These are phyloP conservation scores for Pygmarrhopalites habei DNA, from an alignment of 1,140 invertebrate genomes.

Conservation along the genomic window DNA sequence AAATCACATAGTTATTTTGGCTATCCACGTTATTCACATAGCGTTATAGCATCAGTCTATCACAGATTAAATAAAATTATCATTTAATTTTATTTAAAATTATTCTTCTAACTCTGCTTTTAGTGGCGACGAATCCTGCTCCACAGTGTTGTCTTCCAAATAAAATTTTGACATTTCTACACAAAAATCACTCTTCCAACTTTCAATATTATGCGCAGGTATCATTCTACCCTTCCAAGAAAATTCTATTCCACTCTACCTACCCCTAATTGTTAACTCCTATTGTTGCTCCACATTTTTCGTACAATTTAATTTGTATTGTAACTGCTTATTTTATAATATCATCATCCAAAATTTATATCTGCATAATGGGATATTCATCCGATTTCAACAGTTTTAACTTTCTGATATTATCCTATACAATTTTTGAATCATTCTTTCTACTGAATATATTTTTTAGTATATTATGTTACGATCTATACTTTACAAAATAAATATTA, in stretches of 20 bases:
- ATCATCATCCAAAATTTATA: not conserved
- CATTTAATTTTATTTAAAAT: constrained; percentile 5
- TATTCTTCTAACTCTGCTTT: constrained; percentile 1
- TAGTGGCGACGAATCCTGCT: not conserved
- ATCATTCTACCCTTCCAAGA: not conserved
- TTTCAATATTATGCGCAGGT: not conserved
- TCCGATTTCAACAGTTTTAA: not conserved
- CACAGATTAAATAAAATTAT: constrained; percentile 2
- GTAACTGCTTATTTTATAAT: too few relatives aligned
- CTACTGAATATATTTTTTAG: not conserved
- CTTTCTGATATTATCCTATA: not conserved
- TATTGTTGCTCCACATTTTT: too few relatives aligned
- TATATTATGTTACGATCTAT: not conserved
- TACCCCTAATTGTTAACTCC: too few relatives aligned
- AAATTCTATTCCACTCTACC: not conserved
- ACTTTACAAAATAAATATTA: not conserved
- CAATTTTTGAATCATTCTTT: not conserved
- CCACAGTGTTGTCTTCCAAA: not conserved
- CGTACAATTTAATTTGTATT: too few relatives aligned
- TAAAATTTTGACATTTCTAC: not conserved
- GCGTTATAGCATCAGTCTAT: constrained; percentile 16
- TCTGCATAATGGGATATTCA: not conserved
- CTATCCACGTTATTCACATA: not conserved
- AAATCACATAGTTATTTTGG: not conserved
- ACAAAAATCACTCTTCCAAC: not conserved